phyloP scores from a whole-genome alignment of 2,888 invertebrate genomes.

The Sturmia bella region DNA sequence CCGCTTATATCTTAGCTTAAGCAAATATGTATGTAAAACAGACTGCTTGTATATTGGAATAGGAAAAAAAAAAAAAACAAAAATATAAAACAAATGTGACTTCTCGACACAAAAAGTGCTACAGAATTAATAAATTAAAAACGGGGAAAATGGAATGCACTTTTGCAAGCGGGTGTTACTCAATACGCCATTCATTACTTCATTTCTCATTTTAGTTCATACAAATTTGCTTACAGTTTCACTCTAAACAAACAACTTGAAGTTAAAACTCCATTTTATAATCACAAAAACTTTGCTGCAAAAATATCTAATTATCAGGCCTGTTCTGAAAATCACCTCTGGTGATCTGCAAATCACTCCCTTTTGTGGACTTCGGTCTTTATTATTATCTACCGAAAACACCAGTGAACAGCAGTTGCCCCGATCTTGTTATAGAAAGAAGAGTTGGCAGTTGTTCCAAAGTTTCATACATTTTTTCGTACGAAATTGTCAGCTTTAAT shows the following conservation, averaged over 20 bases:
- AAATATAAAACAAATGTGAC: conserved; percentile 53
- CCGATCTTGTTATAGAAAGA: too few species aligned
- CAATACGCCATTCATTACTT: conserved; percentile 53
- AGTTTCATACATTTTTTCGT: too few species aligned
- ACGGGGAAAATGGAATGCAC: neutral
- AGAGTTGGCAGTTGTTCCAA: too few species aligned
- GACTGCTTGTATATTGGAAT: conserved; percentile 55
- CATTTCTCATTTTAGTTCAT: conserved; percentile 27
- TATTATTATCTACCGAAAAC: too few species aligned
- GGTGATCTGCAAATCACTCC: too few species aligned
- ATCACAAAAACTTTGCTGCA: too few species aligned
- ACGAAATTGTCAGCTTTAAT: too few species aligned
- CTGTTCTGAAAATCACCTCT: too few species aligned
- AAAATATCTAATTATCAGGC: too few species aligned
- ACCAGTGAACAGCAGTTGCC: too few species aligned
- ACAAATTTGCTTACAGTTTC: neutral
- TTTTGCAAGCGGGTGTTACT: conserved; percentile 28
- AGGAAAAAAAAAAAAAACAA: neutral
- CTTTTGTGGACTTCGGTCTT: too few species aligned
- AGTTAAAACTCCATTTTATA: too few species aligned
- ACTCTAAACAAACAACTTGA: neutral
- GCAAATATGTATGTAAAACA: conserved; percentile 17
- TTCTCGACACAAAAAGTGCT: conserved; percentile 70
- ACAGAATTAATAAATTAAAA: conserved; percentile 66
- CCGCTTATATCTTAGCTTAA: neutral